These are phyloP conservation scores for Globodera rostochiensis DNA, from an alignment of 1,140 invertebrate species.

Conservation along the genomic window DNA sequence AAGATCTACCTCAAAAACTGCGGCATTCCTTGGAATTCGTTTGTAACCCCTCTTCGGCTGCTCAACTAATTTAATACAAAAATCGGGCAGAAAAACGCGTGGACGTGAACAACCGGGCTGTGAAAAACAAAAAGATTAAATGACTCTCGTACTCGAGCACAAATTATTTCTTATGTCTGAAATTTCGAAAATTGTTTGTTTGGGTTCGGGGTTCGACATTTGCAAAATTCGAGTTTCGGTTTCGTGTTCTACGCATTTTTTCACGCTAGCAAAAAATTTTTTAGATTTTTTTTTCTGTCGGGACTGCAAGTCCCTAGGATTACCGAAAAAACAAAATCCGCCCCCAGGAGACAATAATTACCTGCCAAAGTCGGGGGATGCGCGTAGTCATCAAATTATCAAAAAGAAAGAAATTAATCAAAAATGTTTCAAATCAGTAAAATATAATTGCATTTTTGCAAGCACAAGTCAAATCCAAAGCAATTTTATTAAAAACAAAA, in stretches of 20 bases:
- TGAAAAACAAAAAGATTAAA: constrained; percentile 42
- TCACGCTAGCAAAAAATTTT: too few species aligned
- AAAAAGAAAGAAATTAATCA: not conserved
- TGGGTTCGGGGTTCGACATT: too few species aligned
- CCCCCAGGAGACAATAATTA: not conserved
- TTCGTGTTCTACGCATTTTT: too few species aligned
- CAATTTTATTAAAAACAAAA: not conserved
- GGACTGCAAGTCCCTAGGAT: too few species aligned
- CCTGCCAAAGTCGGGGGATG: constrained; percentile 18
- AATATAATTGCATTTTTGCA: not conserved
- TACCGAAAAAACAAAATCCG: too few species aligned
- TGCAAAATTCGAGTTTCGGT: too few species aligned
- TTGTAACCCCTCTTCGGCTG: constrained; percentile 46
- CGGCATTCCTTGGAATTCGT: constrained; percentile 57
- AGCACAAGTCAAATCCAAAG: not conserved
- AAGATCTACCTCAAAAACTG: constrained; percentile 52
- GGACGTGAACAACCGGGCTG: constrained; percentile 62
- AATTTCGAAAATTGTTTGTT: too few species aligned
- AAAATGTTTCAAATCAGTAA: not conserved
- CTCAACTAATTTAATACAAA: constrained; percentile 61
- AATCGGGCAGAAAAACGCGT: constrained; percentile 62
- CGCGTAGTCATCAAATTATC: constrained; percentile 12
- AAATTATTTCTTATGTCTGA: too few species aligned
- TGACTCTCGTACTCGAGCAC: too few species aligned
- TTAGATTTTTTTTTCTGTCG: too few species aligned